phyloP scores from a whole-genome alignment of 23 tunicate genomes.

The Oikopleura vanhoeffeni region DNA sequence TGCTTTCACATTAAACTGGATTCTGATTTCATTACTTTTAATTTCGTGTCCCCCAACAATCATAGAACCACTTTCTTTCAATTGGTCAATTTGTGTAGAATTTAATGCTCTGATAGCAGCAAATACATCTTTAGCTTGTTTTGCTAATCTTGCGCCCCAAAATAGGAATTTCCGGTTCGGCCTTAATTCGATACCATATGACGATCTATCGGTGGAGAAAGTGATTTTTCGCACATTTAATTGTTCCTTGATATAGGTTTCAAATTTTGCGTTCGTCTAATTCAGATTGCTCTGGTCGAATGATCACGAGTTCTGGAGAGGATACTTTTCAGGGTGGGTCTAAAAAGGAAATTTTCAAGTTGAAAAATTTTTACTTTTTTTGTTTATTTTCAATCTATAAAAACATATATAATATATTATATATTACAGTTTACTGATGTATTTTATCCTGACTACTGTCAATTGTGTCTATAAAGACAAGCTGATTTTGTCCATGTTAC shows the following conservation, averaged over 20 bases:
- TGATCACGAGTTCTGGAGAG: conserved; percentile 85
- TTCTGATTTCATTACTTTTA: neutral
- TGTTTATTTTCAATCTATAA: too few relatives aligned
- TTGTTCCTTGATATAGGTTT: conserved; percentile 64
- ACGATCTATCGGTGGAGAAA: conserved; percentile 45
- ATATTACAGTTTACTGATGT: neutral
- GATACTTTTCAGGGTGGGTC: conserved; percentile 33
- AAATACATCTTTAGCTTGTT: conserved; percentile 31
- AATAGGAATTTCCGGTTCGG: conserved; percentile 77
- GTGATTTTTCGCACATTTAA: conserved; percentile 65
- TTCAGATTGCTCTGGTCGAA: conserved; percentile 52
- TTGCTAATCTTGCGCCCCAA: conserved; percentile 63
- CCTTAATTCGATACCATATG: conserved; percentile 45
- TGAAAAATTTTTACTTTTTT: too few relatives aligned
- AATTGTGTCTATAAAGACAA: too few relatives aligned
- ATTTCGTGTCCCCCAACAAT: conserved; percentile 19
- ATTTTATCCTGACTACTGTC: neutral
- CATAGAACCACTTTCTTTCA: conserved; percentile 21
- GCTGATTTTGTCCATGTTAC: too few relatives aligned
- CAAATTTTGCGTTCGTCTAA: conserved; percentile 45
- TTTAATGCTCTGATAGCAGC: conserved; percentile 34
- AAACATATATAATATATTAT: too few relatives aligned
- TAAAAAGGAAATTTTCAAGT: too few relatives aligned
- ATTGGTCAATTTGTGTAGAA: conserved; percentile 31
- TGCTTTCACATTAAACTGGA: neutral